Conservation (phyloP, 2,888 invertebrate genomes). For the Drosophila paucipuncta region DNA sequence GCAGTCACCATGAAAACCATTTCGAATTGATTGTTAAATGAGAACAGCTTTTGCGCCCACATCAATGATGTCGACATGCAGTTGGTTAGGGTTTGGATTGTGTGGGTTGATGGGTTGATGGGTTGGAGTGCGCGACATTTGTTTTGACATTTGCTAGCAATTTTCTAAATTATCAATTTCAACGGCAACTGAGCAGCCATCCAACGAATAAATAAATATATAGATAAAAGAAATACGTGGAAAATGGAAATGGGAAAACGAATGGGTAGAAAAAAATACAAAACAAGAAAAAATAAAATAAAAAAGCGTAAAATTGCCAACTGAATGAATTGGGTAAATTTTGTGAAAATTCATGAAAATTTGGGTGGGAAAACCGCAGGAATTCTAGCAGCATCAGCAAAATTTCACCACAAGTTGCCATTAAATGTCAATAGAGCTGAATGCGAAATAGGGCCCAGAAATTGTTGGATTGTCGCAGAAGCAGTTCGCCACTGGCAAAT, state of each 20-base stretch:
- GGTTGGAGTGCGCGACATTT: slow-evolving; percentile 20
- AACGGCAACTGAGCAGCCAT: slow-evolving; percentile 61
- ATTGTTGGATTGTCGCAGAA: slow-evolving; percentile 38
- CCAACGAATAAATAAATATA: slow-evolving; percentile 65
- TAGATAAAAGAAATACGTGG: slow-evolving; percentile 58
- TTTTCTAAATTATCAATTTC: slow-evolving; percentile 80
- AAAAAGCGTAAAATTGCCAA: slow-evolving; percentile 53
- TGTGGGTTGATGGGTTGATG: no score
- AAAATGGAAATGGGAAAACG: slow-evolving; percentile 55
- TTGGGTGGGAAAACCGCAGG: slow-evolving; percentile 55
- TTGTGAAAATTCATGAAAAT: slow-evolving; percentile 37
- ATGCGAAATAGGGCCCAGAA: slow-evolving; percentile 55
- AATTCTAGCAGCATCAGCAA: slow-evolving; percentile 49
- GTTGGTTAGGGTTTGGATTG: background rate
- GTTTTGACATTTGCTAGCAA: slow-evolving; percentile 69
- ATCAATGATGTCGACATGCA: slow-evolving; percentile 26
- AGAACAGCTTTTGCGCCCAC: slow-evolving; percentile 1
- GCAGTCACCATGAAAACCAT: slow-evolving; percentile 6
- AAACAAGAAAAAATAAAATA: background rate
- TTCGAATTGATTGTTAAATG: slow-evolving; percentile 23
- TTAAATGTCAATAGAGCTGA: slow-evolving; percentile 69
- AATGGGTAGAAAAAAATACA: slow-evolving; percentile 18
- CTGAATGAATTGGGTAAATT: slow-evolving; percentile 66
- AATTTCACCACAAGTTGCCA: slow-evolving; percentile 72
- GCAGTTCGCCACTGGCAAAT: background rate